Evolutionary conservation across 1,140 invertebrate genomes (phyloP), one percentile per base, ranked within the genome.

Genomic region (Hypothenemus hampei): DNA sequence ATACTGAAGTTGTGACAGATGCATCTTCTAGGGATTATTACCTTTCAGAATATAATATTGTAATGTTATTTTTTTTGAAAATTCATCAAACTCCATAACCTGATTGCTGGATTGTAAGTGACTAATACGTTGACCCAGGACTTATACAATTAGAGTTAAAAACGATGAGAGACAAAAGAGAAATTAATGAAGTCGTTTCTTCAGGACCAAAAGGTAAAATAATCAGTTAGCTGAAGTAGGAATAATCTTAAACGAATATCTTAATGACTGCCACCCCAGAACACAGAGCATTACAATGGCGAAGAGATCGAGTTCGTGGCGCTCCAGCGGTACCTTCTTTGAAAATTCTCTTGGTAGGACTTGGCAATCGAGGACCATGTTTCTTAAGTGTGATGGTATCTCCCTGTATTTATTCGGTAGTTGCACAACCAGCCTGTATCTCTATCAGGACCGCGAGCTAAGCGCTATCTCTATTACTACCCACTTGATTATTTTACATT

Each of bases 381-480:
- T 65, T 62, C 54, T 58, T 45, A 37, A 52, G 49, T n/a, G n/a
- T 44, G 54, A 57, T 57, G 45, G 29, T 57, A 57, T 57, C 55
- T 29, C 24, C 41, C 49, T 59, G 60, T 68, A 68, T 67, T 68
- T 68, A 68, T 68, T 68, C 66, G 66, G 66, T 68, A 68, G 62
- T 66, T 62, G 61, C 56, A 56, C 52, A 55, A 51, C 55, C 60
- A 56, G 49, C 50, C 59, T 57, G 61, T 65, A 65, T 65, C 63
- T 63, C 58, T 62, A 62, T 62, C 60, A 57, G 60, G 41, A 39
- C 60, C 59, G 48, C 57, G 48, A 61, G 59, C 61, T 63, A 65
- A 51, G 62, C 59, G 59, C 63, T 65, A 65, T 65, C 63, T 65
- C 61, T 65, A 65, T 65, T 65, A 65, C 61, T 49, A 57, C 59